Evolutionary conservation across 1,140 invertebrate genomes (phyloP), one percentile per base, ranked within the genome.

Genomic region (Lucilia cuprina): DNA sequence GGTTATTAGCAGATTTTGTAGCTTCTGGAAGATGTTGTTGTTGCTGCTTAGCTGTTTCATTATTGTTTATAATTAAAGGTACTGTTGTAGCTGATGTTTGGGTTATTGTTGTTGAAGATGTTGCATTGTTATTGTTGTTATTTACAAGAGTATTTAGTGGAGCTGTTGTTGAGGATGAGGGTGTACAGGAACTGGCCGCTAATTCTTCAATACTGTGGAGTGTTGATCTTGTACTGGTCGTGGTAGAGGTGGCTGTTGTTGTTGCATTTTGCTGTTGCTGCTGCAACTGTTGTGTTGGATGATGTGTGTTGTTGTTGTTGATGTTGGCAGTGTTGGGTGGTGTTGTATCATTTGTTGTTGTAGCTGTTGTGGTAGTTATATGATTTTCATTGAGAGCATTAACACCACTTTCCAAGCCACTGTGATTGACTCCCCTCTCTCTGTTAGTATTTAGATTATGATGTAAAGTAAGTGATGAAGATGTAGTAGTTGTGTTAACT

Each of bases 161-260:
- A 19, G 82, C 2, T 13, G 50, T 35, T n/a, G 70, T 85, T 12
- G 83, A 82, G 74, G 83, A 82, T 47, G 75, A 35, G 83, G 88
- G 80, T 47, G 82, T 85, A 86, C 88, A 89, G 4, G 88, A 89
- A 84, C 87, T 89, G 35, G 87, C 88, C 12, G 60, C 89, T 82
- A 83, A 70, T 70, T 89, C 88, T 74, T 89, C 88, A 50, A 89
- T 89, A 85, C 88, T 89, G 77, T 89, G 88, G 84, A 89, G 80
- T 7, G 86, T 87, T 60, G 85, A 85, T 74, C 88, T 84, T 12
- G 25, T 82, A 17, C 13, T 21, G 12, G 34, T 34, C 1, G 74
- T 41, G 1, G 25, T 82, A 17, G 30, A 8, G 17, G 74, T 34
- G 9, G 74, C 14, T 77, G 74, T 5, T 75, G 74, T 41, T 21